Evolutionary conservation across 2,888 invertebrate species (phyloP).

Genomic region (Neoscelio sp.): DNA sequence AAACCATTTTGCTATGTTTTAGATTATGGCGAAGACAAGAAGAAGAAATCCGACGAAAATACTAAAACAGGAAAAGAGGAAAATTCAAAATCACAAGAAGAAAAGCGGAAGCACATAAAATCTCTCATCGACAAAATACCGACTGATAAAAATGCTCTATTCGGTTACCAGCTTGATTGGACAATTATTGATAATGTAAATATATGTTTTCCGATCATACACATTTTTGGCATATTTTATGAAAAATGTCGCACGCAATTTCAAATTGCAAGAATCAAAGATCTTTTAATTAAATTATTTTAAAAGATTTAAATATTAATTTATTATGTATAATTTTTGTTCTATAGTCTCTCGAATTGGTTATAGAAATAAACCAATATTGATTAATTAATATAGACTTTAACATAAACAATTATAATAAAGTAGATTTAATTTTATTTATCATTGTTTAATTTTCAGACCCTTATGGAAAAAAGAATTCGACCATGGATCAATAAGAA

Average conservation of each 20-base stretch:
- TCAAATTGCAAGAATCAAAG: too few relatives aligned
- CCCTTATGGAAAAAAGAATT: conserved; percentile 97
- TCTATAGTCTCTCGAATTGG: too few relatives aligned
- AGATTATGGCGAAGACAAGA: conserved; percentile 87
- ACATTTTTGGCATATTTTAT: background rate
- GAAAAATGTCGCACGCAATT: background rate
- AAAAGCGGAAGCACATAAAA: conserved; percentile 98
- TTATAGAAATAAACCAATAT: too few relatives aligned
- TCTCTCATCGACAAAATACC: conserved; percentile 99
- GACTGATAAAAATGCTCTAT: conserved; percentile 97
- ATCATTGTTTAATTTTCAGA: conserved; percentile 86
- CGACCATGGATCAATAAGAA: conserved; percentile 99
- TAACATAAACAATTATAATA: background rate
- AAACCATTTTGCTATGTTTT: conserved; percentile 55
- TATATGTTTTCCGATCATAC: conserved; percentile 36
- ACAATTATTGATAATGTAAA: conserved; percentile 89
- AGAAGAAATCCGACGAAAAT: conserved; percentile 82
- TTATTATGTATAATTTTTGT: background rate
- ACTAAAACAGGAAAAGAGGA: conserved; percentile 86
- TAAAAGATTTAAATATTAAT: background rate
- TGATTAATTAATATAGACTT: too few relatives aligned
- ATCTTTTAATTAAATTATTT: too few relatives aligned
- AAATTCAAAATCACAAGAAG: conserved; percentile 91
- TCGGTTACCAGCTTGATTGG: conserved; percentile 97
- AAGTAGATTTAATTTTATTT: conserved; percentile 21